Conservation (phyloP, 1,140 invertebrate species). For the Pseudomyrmex cubaensis region DNA sequence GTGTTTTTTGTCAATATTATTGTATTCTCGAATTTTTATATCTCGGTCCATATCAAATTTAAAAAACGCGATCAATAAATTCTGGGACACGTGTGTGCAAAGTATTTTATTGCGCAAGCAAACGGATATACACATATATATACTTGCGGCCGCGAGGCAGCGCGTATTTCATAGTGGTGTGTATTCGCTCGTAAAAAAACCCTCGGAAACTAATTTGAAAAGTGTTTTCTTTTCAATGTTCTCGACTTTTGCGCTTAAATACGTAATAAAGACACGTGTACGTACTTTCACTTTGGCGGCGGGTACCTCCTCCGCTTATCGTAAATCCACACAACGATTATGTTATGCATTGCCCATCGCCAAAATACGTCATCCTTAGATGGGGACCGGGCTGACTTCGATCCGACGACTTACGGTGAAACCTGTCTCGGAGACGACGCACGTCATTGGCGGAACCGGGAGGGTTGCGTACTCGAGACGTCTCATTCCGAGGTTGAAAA, state of each 20-base stretch:
- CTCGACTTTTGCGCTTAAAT: conserved; percentile 48
- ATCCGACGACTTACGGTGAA: background rate
- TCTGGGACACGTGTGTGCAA: background rate
- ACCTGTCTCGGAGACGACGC: conserved; percentile 1
- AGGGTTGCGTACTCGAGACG: conserved; percentile 61
- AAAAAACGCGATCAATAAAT: conserved; percentile 1
- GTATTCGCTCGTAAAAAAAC: conserved; percentile 47
- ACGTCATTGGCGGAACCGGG: conserved; percentile 23
- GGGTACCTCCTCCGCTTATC: background rate
- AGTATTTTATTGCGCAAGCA: conserved; percentile 44
- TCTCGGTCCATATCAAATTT: background rate
- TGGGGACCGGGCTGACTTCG: conserved; percentile 21
- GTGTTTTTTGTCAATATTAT: background rate
- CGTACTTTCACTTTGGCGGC: conserved; percentile 33
- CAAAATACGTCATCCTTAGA: conserved; percentile 51
- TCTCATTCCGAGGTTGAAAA: conserved; percentile 73
- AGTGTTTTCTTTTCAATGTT: conserved; percentile 48
- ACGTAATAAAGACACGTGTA: conserved; percentile 46
- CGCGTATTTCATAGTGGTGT: conserved; percentile 38
- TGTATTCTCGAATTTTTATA: background rate
- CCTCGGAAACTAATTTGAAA: conserved; percentile 57
- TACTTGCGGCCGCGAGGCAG: conserved; percentile 7
- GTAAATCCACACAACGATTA: conserved; percentile 55
- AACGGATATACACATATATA: background rate
- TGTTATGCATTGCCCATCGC: conserved; percentile 44